Evolutionary conservation across 2,113 vertebrate species (phyloP).

Genomic region (Corydoras sp.): DNA sequence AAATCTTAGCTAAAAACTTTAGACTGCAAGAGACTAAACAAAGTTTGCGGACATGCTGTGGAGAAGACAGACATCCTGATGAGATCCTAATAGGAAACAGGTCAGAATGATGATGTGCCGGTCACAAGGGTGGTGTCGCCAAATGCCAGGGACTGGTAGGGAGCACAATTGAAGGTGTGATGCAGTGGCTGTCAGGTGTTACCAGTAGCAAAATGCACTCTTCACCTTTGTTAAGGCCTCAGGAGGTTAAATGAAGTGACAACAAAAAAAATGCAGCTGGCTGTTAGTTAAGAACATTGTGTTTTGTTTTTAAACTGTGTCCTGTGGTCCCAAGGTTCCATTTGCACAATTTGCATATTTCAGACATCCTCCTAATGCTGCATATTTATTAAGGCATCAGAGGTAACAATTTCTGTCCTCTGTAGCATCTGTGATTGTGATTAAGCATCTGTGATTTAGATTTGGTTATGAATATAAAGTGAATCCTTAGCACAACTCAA

Average conservation of each 20-base stretch:
- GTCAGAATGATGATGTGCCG: background rate
- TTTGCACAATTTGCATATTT: constrained; percentile 20
- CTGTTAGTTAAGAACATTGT: background rate
- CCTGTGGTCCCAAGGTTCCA: constrained; percentile 4
- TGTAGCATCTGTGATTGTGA: constrained; percentile 29
- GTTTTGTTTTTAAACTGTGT: background rate
- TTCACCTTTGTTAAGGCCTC: background rate
- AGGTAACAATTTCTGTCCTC: constrained; percentile 30
- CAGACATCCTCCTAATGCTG: background rate
- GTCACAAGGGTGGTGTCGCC: background rate
- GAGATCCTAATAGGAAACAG: background rate
- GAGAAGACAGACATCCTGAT: background rate
- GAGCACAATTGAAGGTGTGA: background rate
- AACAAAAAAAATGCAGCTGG: background rate
- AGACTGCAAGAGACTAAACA: constrained; percentile 10
- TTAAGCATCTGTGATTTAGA: constrained; percentile 29
- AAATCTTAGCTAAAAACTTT: constrained; percentile 7
- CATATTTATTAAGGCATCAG: constrained; percentile 20
- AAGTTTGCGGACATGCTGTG: background rate
- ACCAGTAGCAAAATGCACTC: background rate
- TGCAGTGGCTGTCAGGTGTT: background rate
- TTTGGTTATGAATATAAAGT: constrained; percentile 26
- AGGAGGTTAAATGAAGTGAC: background rate
- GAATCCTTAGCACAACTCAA: constrained; percentile 18
- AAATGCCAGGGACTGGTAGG: background rate